phyloP scores from a whole-genome alignment of 2,888 invertebrate species.

The Drosophila quinaria region DNA sequence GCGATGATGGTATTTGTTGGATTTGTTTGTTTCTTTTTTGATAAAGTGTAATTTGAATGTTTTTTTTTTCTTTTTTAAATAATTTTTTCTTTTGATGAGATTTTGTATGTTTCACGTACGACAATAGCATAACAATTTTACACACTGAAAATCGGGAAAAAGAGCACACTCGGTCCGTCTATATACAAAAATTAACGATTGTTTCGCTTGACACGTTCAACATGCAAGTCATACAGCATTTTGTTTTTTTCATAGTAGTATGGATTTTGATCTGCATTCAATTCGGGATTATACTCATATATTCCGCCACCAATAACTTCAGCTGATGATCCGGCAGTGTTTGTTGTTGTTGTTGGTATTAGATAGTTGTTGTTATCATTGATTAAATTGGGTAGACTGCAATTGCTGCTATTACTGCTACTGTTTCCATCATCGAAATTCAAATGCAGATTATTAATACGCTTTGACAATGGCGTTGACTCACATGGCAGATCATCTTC shows the following conservation, averaged over 20 bases:
- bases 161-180: slow-evolving; percentile 1
- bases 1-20: slow-evolving; percentile 20
- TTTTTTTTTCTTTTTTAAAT: slow-evolving; percentile 4
- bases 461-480: slow-evolving; percentile 93
- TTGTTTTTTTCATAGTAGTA: slow-evolving; percentile 95
- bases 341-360: slow-evolving; percentile 30
- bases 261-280: slow-evolving; percentile 92
- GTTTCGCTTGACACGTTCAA: slow-evolving; percentile 91
- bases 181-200: slow-evolving; percentile 39
- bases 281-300: slow-evolving; percentile 90
- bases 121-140: slow-evolving; percentile 17
- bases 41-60: slow-evolving; percentile 12
- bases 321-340: slow-evolving; percentile 43
- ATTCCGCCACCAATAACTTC: slow-evolving; percentile 26
- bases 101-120: slow-evolving; percentile 34
- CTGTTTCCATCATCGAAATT: slow-evolving; percentile 83
- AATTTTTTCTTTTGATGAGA: slow-evolving; percentile 11
- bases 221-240: slow-evolving; percentile 93
- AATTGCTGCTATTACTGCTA: slow-evolving; percentile 70
- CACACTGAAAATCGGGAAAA: slow-evolving; percentile 10
- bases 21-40: slow-evolving; percentile 34
- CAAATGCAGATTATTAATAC: slow-evolving; percentile 95
- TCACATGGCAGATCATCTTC: slow-evolving; percentile 91
- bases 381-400: slow-evolving; percentile 56
- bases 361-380: slow-evolving; percentile 63